Conservation (phyloP, 2,797 vertebrate species). For the Allenopithecus nigroviridis region DNA sequence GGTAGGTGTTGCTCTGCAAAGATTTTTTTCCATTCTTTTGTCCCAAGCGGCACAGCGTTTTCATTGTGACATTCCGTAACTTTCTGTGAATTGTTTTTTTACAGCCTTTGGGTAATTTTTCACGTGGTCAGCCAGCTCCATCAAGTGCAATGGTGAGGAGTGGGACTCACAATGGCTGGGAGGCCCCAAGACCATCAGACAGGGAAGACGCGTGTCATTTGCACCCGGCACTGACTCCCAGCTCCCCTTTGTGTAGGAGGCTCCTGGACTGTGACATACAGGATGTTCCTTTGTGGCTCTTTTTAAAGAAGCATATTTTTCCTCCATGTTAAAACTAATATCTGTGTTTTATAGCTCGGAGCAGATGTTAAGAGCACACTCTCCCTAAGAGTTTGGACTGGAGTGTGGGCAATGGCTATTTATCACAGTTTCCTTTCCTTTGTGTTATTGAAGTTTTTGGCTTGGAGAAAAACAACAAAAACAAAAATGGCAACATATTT, state of each 20-base stretch:
- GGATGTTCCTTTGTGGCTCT: background rate
- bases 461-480: conserved; percentile 15
- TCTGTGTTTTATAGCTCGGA: conserved; percentile 23
- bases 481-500: conserved; percentile 52
- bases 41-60: background rate
- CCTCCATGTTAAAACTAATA: background rate
- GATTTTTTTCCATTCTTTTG: background rate
- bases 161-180: background rate
- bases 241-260: background rate
- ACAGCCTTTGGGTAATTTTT: conserved; percentile 28
- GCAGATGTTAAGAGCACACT: background rate
- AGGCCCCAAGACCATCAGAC: too few relatives aligned
- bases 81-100: background rate
- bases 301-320: background rate
- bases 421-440: conserved; percentile 27
- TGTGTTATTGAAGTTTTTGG: conserved; percentile 39
- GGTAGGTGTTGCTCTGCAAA: background rate
- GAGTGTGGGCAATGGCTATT: conserved; percentile 44
- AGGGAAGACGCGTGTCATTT: background rate
- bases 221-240: background rate
- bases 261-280: background rate
- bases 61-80: background rate
- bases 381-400: background rate
- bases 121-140: background rate
- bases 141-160: background rate